These are phyloP conservation scores for Oryzias dopingdopingensis DNA, from an alignment of 2,797 vertebrate genomes.

Conservation along the genomic window DNA sequence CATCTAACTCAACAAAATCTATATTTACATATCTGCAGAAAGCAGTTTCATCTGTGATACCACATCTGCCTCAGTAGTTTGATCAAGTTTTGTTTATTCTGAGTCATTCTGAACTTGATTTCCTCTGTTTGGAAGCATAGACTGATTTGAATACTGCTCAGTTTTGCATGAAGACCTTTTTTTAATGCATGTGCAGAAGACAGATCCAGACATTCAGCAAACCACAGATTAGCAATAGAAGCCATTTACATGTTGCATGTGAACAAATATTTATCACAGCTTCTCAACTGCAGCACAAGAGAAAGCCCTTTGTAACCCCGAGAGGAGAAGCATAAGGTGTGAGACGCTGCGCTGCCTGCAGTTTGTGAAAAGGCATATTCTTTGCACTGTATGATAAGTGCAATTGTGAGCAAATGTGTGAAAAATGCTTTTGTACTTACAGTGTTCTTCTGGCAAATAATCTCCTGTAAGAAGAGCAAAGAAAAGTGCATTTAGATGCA, in stretches of 20 bases:
- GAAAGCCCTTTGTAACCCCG: slow-evolving; percentile 7
- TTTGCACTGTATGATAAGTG: slow-evolving; percentile 40
- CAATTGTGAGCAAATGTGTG: slow-evolving; percentile 24
- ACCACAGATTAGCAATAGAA: slow-evolving; percentile 7
- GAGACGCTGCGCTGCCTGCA: slow-evolving; percentile 20
- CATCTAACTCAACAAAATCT: too few species aligned
- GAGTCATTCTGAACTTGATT: slow-evolving; percentile 29
- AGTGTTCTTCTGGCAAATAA: slow-evolving; percentile 99
- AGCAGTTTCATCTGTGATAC: not conserved
- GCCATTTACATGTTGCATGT: slow-evolving; percentile 3
- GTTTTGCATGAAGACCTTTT: slow-evolving; percentile 38
- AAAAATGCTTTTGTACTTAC: slow-evolving; percentile 81
- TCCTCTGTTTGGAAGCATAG: slow-evolving; percentile 26
- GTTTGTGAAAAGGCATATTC: slow-evolving; percentile 38
- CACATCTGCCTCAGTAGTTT: not conserved
- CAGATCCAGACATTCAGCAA: not conserved
- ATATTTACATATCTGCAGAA: too few species aligned
- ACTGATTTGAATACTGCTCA: slow-evolving; percentile 52
- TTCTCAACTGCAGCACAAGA: slow-evolving; percentile 15
- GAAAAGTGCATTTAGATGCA: slow-evolving; percentile 25
- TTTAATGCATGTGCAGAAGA: too few species aligned
- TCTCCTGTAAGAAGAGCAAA: slow-evolving; percentile 82
- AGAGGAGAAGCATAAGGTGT: slow-evolving; percentile 38
- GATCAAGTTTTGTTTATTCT: not conserved
- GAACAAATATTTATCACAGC: slow-evolving; percentile 23